phyloP scores from a whole-genome alignment of 2,797 vertebrate genomes.

The Gambelia wislizenii region DNA sequence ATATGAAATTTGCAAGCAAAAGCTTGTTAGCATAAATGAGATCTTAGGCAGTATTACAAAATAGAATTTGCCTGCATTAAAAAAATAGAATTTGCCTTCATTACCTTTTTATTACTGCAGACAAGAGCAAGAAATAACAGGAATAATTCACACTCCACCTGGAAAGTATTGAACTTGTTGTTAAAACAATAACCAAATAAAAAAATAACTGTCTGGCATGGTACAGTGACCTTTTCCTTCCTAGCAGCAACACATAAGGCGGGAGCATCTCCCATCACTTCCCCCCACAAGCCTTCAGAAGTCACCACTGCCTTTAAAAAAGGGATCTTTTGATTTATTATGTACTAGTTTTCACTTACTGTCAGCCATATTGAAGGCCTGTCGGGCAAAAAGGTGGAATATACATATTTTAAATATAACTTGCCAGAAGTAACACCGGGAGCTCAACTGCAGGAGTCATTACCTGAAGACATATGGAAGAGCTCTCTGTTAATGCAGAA shows the following conservation, averaged over 20 bases:
- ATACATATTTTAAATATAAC: background rate
- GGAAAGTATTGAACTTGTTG: constrained; percentile 76
- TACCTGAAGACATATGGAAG: too few relatives aligned
- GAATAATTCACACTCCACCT: constrained; percentile 69
- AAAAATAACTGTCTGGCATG: constrained; percentile 72
- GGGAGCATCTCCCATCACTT: background rate
- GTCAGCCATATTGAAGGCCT: background rate
- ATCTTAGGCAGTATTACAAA: constrained; percentile 74
- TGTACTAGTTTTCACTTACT: background rate
- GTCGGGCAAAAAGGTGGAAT: background rate
- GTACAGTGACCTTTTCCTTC: constrained; percentile 72
- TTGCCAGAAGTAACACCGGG: background rate
- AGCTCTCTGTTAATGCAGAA: background rate
- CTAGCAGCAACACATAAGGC: constrained; percentile 2
- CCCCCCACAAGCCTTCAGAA: background rate
- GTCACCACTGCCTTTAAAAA: constrained; percentile 26
- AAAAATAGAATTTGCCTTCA: constrained; percentile 67
- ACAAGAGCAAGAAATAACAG: constrained; percentile 69
- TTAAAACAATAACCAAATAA: constrained; percentile 82
- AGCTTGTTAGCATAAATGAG: constrained; percentile 75
- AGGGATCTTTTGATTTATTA: background rate
- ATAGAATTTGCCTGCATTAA: constrained; percentile 78
- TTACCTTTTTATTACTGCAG: constrained; percentile 79
- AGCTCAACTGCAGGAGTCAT: background rate
- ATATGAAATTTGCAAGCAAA: constrained; percentile 65